These are phyloP conservation scores for Semnornis frantzii DNA, from an alignment of 2,113 vertebrate genomes.

Conservation along the genomic window DNA sequence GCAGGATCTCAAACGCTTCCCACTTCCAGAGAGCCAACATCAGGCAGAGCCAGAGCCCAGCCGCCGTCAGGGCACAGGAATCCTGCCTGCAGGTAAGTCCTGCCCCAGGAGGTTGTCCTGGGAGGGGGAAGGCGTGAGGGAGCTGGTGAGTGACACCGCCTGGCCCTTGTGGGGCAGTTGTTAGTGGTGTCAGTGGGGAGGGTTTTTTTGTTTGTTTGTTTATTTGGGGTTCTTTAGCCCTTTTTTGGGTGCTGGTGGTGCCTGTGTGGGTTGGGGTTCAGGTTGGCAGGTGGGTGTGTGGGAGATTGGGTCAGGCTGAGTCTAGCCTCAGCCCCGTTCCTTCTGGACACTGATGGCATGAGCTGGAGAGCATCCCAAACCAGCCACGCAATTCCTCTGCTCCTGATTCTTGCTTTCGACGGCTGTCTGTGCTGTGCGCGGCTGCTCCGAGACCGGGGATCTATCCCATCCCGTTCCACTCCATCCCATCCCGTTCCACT, in stretches of 20 bases:
- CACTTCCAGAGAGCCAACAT: constrained; percentile 57
- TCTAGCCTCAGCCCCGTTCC: neutral
- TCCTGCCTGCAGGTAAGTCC: constrained; percentile 47
- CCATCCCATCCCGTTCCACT: neutral
- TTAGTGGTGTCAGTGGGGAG: no score
- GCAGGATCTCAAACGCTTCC: constrained; percentile 66
- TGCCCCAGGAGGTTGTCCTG: neutral
- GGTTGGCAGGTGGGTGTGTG: neutral
- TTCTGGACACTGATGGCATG: accelerated
- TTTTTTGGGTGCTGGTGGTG: neutral
- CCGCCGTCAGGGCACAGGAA: neutral
- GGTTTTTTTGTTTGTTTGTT: no score
- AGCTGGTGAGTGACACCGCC: neutral
- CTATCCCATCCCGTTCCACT: no score
- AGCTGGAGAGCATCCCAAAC: neutral
- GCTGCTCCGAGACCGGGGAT: neutral
- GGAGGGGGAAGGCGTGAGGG: constrained; percentile 5
- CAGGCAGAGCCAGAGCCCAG: constrained; percentile 49
- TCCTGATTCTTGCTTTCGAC: neutral
- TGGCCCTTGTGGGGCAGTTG: neutral
- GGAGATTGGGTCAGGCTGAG: neutral
- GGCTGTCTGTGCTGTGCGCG: neutral
- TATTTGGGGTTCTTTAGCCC: neutral
- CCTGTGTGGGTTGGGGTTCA: neutral
- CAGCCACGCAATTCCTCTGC: accelerated